Percentiles rank a stretch among this genome's conserved stretches.
These are phyloP conservation scores for Istiophorus platypterus DNA, from an alignment of 2,113 vertebrate species.

Conservation along the genomic window DNA sequence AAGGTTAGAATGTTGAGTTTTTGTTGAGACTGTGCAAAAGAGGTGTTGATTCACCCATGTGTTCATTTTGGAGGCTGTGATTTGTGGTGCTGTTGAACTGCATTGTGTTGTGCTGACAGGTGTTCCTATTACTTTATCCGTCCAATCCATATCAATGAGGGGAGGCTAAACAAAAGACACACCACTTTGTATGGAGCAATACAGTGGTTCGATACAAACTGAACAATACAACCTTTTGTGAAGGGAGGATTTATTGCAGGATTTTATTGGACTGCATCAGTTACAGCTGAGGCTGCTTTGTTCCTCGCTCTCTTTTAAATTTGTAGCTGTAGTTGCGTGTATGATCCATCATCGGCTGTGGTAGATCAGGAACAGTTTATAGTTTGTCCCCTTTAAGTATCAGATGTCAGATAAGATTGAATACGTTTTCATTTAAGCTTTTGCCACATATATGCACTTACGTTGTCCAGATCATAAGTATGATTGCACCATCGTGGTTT, in stretches of 20 bases:
- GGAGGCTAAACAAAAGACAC: background rate
- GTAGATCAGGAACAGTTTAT: constrained; percentile 21
- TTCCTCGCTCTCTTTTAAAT: background rate
- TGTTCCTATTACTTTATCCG: background rate
- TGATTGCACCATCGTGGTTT: background rate
- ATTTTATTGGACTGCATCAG: no score
- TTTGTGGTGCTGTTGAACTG: background rate
- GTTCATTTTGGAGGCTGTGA: background rate
- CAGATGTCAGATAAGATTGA: background rate
- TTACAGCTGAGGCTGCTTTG: background rate
- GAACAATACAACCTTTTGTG: background rate
- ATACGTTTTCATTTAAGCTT: background rate
- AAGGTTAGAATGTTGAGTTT: background rate
- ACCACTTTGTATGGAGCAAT: background rate
- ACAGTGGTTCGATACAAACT: background rate
- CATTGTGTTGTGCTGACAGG: background rate
- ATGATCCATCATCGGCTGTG: constrained; percentile 22
- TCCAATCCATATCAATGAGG: background rate
- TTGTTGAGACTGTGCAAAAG: background rate
- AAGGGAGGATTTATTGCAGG: background rate
- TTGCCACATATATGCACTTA: background rate
- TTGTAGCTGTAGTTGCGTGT: constrained; percentile 1
- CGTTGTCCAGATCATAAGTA: background rate
- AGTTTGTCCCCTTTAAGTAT: background rate
- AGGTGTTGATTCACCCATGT: background rate